Evolutionary conservation across 35 echinoderm and acorn worm genomes (phyloP).

Genomic region (Hemicentrotus pulcherrimus): DNA sequence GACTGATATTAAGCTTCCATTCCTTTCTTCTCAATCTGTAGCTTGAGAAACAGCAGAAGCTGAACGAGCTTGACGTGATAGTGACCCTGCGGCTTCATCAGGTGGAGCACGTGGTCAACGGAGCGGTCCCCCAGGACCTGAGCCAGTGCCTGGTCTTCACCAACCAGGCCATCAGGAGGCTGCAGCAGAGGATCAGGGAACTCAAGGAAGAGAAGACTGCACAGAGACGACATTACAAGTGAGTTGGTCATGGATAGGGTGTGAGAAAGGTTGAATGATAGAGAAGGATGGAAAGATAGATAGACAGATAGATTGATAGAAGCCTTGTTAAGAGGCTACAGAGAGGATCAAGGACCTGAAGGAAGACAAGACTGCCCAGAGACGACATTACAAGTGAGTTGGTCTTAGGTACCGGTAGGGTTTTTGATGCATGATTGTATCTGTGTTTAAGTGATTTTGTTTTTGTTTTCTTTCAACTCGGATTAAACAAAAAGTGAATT

Average conservation of each 20-base stretch:
- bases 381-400: conserved; percentile 91
- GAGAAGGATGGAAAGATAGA: too few species aligned
- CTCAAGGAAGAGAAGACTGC: conserved; percentile 93
- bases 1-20: background rate
- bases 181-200: conserved; percentile 81
- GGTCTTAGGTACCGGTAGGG: background rate
- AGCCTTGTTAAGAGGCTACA: conserved; percentile 60
- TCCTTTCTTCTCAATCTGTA: conserved; percentile 35
- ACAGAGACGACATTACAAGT: conserved; percentile 95
- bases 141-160: conserved; percentile 85
- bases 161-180: conserved; percentile 66
- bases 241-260: background rate
- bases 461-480: too few species aligned
- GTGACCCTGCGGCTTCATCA: conserved; percentile 88
- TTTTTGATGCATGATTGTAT: too few species aligned
- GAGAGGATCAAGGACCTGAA: conserved; percentile 83
- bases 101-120: conserved; percentile 96
- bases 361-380: conserved; percentile 90
- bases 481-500: too few species aligned
- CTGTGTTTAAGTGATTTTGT: too few species aligned
- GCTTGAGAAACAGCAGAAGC: conserved; percentile 98
- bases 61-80: conserved; percentile 93
- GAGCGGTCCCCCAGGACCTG: conserved; percentile 84
- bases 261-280: too few species aligned
- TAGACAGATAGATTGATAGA: too few species aligned